Evolutionary conservation across 2,888 invertebrate genomes (phyloP), one percentile per base, ranked within the genome.

Genomic region (Dicroscelio sp.): DNA sequence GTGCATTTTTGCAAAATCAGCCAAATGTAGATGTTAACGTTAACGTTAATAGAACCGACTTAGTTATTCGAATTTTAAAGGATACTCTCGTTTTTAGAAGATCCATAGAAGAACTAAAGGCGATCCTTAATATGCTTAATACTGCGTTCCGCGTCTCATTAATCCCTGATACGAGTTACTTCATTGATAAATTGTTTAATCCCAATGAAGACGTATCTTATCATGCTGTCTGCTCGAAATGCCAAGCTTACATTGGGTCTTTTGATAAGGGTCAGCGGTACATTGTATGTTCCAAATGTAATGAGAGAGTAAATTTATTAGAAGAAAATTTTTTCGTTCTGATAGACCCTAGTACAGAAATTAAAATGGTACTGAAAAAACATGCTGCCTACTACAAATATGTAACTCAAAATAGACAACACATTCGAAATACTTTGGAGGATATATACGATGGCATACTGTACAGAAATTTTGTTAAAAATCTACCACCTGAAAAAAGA

Each of bases 151-250:
- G 33, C 4, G 5, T 31, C 2, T 2, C 8, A 65, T 33, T 65
- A 33, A 17, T 65, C 1, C 65, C 65, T 3, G 33, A 65, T 2
- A 33, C 65, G 33, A 65, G 33, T 3, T 65, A 65, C n/a, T 65
- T 65, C n/a, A 31, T 31, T 65, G 65, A 65, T n/a, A 65, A 65
- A n/a, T 33, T 33, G n/a, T 65, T 65, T 14, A 65, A 65, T 33
- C 65, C 65, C 30, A n/a, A 33, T 20, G n/a, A 10, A 20, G 65
- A 33, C n/a, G 10, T 65, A 3, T 33, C 10, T 20, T 65, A 65
- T n/a, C 65, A 65, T n/a, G 65, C 65, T 14, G 33, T 65, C 10
- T 65, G 65, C 14, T 4, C 2, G 8, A 65, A 65, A 65, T 65
- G 65, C 33, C 14, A 33, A 2, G 10, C 20, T 5, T 65, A 65